Evolutionary conservation across 2,888 invertebrate genomes (phyloP), one percentile per base, ranked within the genome.

Genomic region (Lasioglossum zephyrum): DNA sequence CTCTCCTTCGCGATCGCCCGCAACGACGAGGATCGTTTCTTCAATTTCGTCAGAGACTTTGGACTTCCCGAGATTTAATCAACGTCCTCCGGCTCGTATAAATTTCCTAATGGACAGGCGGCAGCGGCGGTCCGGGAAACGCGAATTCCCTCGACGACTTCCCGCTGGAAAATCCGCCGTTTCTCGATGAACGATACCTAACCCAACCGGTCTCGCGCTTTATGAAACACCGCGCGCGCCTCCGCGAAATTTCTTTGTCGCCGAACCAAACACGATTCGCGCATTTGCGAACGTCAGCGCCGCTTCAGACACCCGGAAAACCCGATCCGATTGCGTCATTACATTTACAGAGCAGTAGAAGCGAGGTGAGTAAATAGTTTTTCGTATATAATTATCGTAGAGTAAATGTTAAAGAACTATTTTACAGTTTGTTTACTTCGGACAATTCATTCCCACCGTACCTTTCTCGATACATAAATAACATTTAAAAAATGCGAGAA

Each of bases 1-100:
- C 36, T 36, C 36, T 36, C 36, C 3, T 5, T 47, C 79, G 86
- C 84, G 89, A 90, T 91, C 89, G 84, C 80, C 87, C 82, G 82
- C 87, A 87, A 81, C 81, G 86, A 53, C 81, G 79, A 66, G 77
- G 86, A 87, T 84, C 87, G 86, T 84, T 87, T 80, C 89, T 87
- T 90, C 91, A 89, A 90, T 90, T 91, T 87, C 82, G 89, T 91
- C 91, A 86, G 86, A 79, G 87, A 87, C 85, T 82, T 79, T 80
- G 57, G 77, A 82, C 73, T 31, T 76, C 1, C 36, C 49, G 76
- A 88, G 91, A 90, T 90, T 90, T 90, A 90, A 90, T 91, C 90
- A 90, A 89, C 87, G 74, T 31, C 66, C 81, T 70, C 49, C 49
- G 70, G 41, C 63, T 74, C 82, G 85, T 91, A 89, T 86, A 88